Conservation (phyloP, 2,113 vertebrate genomes). For the Callopanchax toddi region DNA sequence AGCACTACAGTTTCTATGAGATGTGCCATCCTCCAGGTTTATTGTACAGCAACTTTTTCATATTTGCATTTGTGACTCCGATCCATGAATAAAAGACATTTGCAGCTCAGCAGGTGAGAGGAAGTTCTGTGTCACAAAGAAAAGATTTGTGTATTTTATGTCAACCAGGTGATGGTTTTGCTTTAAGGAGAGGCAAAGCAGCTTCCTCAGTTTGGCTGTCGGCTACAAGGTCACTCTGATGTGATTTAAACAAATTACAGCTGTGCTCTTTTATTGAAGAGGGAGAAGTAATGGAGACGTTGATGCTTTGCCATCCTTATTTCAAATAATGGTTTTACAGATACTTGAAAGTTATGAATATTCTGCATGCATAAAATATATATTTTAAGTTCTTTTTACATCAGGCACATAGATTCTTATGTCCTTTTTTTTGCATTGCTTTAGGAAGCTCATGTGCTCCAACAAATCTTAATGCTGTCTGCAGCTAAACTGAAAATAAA, state of each 20-base stretch:
- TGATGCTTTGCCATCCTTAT: constrained; percentile 17
- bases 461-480: background rate
- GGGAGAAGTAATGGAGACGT: constrained; percentile 30
- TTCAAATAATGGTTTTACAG: constrained; percentile 21
- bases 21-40: constrained; percentile 15
- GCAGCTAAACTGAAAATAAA: constrained; percentile 33
- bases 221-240: constrained; percentile 30
- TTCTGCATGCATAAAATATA: no score
- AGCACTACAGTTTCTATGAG: constrained; percentile 37
- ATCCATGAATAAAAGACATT: constrained; percentile 11
- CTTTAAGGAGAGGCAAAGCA: background rate
- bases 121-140: constrained; percentile 28
- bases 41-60: constrained; percentile 27
- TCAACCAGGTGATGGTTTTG: constrained; percentile 22
- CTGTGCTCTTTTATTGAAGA: constrained; percentile 28
- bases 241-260: constrained; percentile 46
- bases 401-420: no score
- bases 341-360: no score
- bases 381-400: no score
- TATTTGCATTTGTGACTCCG: constrained; percentile 31
- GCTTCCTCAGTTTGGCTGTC: constrained; percentile 30
- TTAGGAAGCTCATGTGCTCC: constrained; percentile 19
- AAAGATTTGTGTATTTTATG: constrained; percentile 13
- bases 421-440: constrained; percentile 14
- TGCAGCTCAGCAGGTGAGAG: constrained; percentile 25